Evolutionary conservation across 2,797 vertebrate genomes (phyloP), one percentile per base, ranked within the genome.

Genomic region (Neostethus bicornis): DNA sequence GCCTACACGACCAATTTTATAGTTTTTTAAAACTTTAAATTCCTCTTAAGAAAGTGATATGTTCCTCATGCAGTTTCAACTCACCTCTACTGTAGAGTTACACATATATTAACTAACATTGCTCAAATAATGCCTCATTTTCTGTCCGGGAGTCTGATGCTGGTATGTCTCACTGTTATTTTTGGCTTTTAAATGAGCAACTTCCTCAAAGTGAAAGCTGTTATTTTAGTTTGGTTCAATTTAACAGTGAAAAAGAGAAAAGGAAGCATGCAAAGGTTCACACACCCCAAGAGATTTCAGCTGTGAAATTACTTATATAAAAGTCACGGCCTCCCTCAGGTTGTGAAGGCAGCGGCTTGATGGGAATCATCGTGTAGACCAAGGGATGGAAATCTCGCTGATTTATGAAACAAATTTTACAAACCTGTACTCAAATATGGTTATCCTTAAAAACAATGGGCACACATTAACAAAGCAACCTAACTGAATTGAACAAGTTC

Each of bases 1-100:
- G 83, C 80, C 74, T 70, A 1, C 9, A 31, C 73, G 80, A 78
- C 52, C 51, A 70, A 80, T 83, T 73, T 32, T 64, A 70, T 72
- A 54, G 66, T 47, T 72, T 75, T 49, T 49, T 72, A 55, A 72
- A 71, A 70, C 59, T 11, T 32, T 46, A 19, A 46, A 60, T 75
- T 62, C 47, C 25, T 39, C 32, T 55, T 66, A n/a, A 42, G 46
- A 51, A 24, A 28, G 7, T 43, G 5, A 49, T 29, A 46, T n/a
- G 54, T 28, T 57, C 12, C 49, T 52, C 21, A 39, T 54, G 71
- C 14, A 60, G 53, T 69, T 64, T 55, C 45, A 25, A 14, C 43
- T 54, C 7, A 1, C 65, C 73, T 44, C n/a, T 5, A 7, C 62
- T 80, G 34, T 79, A 45, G 7, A 59, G 61, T 85, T 79, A 75